phyloP scores from a whole-genome alignment of 2,888 invertebrate genomes.

The Heliconius aoede region DNA sequence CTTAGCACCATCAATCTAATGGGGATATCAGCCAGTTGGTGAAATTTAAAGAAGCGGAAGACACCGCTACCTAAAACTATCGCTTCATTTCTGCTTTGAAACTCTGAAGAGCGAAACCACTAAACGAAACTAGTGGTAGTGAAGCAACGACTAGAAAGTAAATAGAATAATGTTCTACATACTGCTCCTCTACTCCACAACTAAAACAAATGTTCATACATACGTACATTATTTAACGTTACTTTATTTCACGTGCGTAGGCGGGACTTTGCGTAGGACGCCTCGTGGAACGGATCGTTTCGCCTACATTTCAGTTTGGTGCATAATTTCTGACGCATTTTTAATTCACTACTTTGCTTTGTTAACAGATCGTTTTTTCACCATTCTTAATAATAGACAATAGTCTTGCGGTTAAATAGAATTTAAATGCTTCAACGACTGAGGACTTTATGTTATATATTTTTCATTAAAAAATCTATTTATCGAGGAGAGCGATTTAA shows the following conservation, averaged over 20 bases:
- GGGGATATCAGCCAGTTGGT: too few relatives aligned
- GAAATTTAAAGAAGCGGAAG: too few relatives aligned
- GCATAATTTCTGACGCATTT: constrained; percentile 7
- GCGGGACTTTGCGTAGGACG: not conserved
- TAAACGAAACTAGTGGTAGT: not conserved
- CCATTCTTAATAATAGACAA: not conserved
- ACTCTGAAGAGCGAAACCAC: too few relatives aligned
- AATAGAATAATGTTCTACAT: not conserved
- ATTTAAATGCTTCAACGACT: too few relatives aligned
- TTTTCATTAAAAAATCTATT: too few relatives aligned
- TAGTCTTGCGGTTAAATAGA: not conserved
- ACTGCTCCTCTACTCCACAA: not conserved
- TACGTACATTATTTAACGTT: constrained; percentile 2
- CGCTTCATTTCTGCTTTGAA: too few relatives aligned
- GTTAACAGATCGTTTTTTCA: constrained; percentile 1
- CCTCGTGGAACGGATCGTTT: constrained; percentile 14
- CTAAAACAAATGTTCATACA: not conserved
- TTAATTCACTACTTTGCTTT: constrained; percentile 5
- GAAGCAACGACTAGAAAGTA: not conserved
- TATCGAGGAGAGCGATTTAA: too few relatives aligned
- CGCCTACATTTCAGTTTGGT: constrained; percentile 6
- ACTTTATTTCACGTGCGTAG: not conserved
- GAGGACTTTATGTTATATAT: too few relatives aligned
- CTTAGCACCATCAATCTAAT: not conserved
- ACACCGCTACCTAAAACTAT: too few relatives aligned